A percentile compares a stretch with the other conserved stretches of the same genome.
Conservation (phyloP, 2,113 vertebrate species). For the Mastomys coucha region DNA sequence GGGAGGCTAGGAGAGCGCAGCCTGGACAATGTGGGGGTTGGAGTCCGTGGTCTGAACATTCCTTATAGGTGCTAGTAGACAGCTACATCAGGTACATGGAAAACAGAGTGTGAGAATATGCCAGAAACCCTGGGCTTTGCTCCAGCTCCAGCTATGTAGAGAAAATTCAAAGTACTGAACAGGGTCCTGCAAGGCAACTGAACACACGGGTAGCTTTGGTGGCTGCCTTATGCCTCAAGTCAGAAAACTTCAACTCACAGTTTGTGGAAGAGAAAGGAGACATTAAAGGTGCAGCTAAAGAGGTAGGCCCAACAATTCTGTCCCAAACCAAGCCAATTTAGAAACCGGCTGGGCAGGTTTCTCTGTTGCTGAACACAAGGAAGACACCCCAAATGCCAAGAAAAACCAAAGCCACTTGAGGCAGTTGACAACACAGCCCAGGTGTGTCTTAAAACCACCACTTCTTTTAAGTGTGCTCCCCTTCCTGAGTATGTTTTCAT, state of each 20-base stretch:
- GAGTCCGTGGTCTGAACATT: slow-evolving; percentile 25
- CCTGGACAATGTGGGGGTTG: not conserved
- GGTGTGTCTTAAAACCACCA: not conserved
- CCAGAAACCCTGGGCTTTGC: slow-evolving; percentile 52
- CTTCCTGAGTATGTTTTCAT: not conserved
- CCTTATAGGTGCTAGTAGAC: slow-evolving; percentile 17
- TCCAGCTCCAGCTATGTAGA: slow-evolving; percentile 58
- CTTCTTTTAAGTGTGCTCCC: not conserved
- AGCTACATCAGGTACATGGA: not conserved
- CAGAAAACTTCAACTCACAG: slow-evolving; percentile 5
- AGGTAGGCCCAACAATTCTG: slow-evolving; percentile 4
- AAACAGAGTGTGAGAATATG: slow-evolving; percentile 49
- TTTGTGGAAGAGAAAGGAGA: not conserved
- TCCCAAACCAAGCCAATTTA: not conserved
- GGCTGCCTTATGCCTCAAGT: slow-evolving; percentile 17
- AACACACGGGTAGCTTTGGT: not conserved
- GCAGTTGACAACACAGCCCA: not conserved
- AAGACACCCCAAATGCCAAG: not conserved
- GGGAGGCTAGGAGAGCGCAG: no score
- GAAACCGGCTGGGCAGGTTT: slow-evolving; percentile 25
- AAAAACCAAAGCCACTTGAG: not conserved
- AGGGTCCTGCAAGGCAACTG: slow-evolving; percentile 16
- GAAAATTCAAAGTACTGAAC: slow-evolving; percentile 57
- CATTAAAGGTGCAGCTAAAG: slow-evolving; percentile 27
- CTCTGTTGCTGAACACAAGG: not conserved